phyloP scores from a whole-genome alignment of 1,140 invertebrate species.

The Neodiprion virginianus region DNA sequence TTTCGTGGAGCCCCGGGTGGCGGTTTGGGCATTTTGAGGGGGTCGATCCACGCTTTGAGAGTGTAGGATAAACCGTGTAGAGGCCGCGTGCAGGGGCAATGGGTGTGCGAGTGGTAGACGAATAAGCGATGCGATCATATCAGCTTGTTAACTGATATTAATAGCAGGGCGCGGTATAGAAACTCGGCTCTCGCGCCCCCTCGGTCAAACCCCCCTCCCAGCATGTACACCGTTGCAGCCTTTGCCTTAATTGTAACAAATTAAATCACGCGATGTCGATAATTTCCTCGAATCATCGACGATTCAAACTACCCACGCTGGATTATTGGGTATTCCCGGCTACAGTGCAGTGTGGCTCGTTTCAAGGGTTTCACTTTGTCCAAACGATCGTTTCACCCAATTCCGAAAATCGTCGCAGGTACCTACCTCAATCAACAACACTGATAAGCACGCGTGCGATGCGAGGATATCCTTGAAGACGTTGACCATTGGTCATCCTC shows the following conservation, averaged over 20 bases:
- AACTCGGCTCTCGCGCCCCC: constrained; percentile 20
- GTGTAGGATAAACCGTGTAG: background rate
- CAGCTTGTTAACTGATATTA: constrained; percentile 61
- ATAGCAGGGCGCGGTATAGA: constrained; percentile 56
- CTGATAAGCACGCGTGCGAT: too few relatives aligned
- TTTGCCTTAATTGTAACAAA: constrained; percentile 54
- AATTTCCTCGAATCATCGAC: constrained; percentile 31
- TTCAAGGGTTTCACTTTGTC: too few relatives aligned
- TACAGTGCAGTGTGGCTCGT: too few relatives aligned
- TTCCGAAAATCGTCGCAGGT: too few relatives aligned
- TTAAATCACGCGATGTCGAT: constrained; percentile 52
- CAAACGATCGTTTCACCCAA: too few relatives aligned
- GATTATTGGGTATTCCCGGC: too few relatives aligned
- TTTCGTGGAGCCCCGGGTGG: background rate
- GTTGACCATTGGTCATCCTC: too few relatives aligned
- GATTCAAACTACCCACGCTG: too few relatives aligned
- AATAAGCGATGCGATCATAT: constrained; percentile 54
- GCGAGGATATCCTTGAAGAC: too few relatives aligned
- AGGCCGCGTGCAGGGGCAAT: background rate
- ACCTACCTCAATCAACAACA: too few relatives aligned
- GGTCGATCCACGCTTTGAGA: background rate
- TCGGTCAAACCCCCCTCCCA: background rate
- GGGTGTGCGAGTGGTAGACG: constrained; percentile 13
- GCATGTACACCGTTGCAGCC: constrained; percentile 17
- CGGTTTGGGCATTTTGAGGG: background rate